Conservation (phyloP, 1,140 invertebrate genomes). For the Maniola jurtina region DNA sequence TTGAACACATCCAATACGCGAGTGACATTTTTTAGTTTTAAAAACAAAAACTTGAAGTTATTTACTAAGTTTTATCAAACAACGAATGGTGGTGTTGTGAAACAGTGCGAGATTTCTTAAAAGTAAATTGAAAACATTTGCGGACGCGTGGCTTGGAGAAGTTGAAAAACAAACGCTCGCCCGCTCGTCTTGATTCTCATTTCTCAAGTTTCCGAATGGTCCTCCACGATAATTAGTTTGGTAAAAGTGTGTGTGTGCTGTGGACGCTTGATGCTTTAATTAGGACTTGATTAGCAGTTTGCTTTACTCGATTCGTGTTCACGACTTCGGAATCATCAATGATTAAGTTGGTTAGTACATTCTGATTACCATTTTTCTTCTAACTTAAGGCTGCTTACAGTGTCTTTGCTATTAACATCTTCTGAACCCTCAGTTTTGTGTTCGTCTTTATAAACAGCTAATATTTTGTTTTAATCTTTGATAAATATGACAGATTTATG, state of each 20-base stretch:
- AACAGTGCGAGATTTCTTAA: constrained; percentile 50
- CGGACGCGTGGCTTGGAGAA: constrained; percentile 51
- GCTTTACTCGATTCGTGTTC: constrained; percentile 44
- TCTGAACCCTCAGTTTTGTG: not conserved
- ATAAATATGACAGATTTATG: no score
- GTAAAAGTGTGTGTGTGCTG: constrained; percentile 74
- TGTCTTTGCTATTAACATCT: not conserved
- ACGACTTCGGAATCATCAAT: constrained; percentile 49
- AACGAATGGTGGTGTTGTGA: constrained; percentile 64
- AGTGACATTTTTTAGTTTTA: constrained; percentile 22
- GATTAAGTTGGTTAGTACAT: constrained; percentile 71
- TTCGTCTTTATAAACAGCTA: not conserved
- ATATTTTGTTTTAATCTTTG: no score
- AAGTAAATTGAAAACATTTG: constrained; percentile 32
- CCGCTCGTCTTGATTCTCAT: constrained; percentile 41
- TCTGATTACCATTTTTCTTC: not conserved
- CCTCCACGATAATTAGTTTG: constrained; percentile 63
- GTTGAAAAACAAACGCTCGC: constrained; percentile 58
- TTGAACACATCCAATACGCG: constrained; percentile 20
- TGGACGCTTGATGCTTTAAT: constrained; percentile 66
- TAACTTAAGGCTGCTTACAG: constrained; percentile 5
- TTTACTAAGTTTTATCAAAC: constrained; percentile 43
- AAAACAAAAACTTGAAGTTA: constrained; percentile 7
- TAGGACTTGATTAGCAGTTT: constrained; percentile 61
- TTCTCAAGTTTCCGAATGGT: constrained; percentile 45